These are phyloP conservation scores for Cherax destructor DNA, from an alignment of 1,140 invertebrate genomes.

Conservation along the genomic window DNA sequence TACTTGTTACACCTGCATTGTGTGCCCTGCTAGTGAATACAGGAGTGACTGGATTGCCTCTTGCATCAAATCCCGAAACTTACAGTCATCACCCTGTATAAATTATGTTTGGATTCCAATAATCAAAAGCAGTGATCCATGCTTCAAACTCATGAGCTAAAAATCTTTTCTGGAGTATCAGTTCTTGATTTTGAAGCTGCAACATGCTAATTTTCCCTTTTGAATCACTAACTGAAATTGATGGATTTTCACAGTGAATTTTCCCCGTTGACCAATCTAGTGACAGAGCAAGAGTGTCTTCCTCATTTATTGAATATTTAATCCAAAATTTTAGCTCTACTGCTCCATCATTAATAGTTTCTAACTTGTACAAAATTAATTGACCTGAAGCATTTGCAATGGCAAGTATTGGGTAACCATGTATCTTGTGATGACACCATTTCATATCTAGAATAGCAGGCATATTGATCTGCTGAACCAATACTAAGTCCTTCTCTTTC, in stretches of 20 bases:
- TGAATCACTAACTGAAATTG: slow-evolving; percentile 86
- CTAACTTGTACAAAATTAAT: slow-evolving; percentile 78
- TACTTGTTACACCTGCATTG: slow-evolving; percentile 88
- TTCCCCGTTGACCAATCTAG: slow-evolving; percentile 80
- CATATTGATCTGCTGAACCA: slow-evolving; percentile 79
- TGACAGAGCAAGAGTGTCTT: slow-evolving; percentile 80
- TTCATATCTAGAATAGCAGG: slow-evolving; percentile 87
- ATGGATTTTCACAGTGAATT: slow-evolving; percentile 72
- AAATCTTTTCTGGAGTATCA: slow-evolving; percentile 77
- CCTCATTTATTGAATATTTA: slow-evolving; percentile 74
- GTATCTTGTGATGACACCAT: slow-evolving; percentile 80
- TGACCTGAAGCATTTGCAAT: slow-evolving; percentile 81
- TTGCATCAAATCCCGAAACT: slow-evolving; percentile 85
- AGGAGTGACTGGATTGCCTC: slow-evolving; percentile 76
- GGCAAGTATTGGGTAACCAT: slow-evolving; percentile 78
- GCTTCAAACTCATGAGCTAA: slow-evolving; percentile 88
- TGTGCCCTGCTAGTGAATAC: slow-evolving; percentile 80
- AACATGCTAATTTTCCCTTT: slow-evolving; percentile 81
- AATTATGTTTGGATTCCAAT: slow-evolving; percentile 83
- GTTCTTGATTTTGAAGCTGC: slow-evolving; percentile 74
- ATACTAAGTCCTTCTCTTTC: slow-evolving; percentile 71
- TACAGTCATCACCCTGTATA: slow-evolving; percentile 90
- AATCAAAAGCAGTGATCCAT: slow-evolving; percentile 90
- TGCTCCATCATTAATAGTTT: slow-evolving; percentile 72
- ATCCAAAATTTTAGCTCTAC: slow-evolving; percentile 73